Evolutionary conservation across 2,888 invertebrate species (phyloP).

Genomic region (Xylota sylvarum): DNA sequence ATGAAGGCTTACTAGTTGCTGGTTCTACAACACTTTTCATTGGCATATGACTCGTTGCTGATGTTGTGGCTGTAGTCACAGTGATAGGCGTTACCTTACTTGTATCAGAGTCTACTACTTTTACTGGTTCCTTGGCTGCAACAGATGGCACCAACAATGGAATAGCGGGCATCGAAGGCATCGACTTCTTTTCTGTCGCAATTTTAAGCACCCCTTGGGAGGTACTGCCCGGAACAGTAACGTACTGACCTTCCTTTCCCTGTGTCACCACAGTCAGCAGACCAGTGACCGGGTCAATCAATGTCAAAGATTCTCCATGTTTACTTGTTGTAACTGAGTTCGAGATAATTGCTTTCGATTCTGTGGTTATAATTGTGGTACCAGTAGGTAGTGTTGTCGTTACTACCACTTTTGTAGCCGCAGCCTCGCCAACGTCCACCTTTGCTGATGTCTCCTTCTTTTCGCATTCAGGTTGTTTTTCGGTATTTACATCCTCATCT

Average conservation of each 20-base stretch:
- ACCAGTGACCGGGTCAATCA: conserved; percentile 92
- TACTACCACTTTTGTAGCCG: conserved; percentile 19
- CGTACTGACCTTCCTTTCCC: conserved; percentile 89
- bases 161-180: conserved; percentile 38
- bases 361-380: conserved; percentile 33
- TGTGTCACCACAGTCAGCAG: conserved; percentile 88
- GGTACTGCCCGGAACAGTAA: conserved; percentile 85
- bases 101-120: conserved; percentile 78
- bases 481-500: conserved; percentile 54
- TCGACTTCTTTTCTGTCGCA: conserved; percentile 39
- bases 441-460: conserved; percentile 80
- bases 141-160: conserved; percentile 78
- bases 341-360: conserved; percentile 41
- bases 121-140: conserved; percentile 79
- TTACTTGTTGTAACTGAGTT: conserved; percentile 78
- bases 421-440: neutral
- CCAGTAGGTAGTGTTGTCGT: conserved; percentile 36
- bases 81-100: conserved; percentile 56
- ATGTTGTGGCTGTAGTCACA: conserved; percentile 69
- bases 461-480: conserved; percentile 70
- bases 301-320: conserved; percentile 87
- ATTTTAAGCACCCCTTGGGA: conserved; percentile 40
- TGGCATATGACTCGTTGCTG: conserved; percentile 44
- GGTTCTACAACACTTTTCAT: conserved; percentile 44
- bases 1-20: neutral